Conservation (phyloP, 2,113 vertebrate genomes). For the Dipodomys ordii region DNA sequence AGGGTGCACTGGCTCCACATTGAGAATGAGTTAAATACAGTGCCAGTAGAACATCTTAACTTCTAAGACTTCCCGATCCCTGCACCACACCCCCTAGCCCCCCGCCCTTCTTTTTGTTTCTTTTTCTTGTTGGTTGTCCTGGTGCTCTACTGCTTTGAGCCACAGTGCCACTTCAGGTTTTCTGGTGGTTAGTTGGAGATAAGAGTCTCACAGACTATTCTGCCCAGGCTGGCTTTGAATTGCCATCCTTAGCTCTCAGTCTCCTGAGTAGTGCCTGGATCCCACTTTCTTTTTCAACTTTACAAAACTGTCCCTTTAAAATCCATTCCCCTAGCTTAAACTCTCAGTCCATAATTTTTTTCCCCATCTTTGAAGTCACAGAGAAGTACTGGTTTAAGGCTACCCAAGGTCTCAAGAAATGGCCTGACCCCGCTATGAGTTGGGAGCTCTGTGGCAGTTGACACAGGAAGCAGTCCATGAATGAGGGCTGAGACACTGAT, state of each 20-base stretch:
- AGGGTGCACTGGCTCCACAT: neutral
- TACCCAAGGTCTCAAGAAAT: neutral
- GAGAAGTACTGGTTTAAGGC: neutral
- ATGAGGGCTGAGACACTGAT: neutral
- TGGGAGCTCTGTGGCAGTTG: slow-evolving; percentile 6
- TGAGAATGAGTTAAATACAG: neutral
- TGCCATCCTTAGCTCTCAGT: no score
- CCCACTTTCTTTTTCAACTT: no score
- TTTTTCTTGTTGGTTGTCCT: no score
- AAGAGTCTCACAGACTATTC: no score
- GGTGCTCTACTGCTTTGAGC: no score
- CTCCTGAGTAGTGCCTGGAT: no score
- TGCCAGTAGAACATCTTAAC: neutral
- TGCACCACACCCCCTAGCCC: no score
- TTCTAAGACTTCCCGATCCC: neutral
- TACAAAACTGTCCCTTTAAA: neutral
- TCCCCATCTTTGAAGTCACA: neutral
- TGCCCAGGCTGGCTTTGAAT: no score
- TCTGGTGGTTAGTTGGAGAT: no score
- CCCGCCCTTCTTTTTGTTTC: no score
- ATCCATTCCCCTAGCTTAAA: neutral
- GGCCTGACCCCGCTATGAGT: neutral
- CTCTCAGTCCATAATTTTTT: neutral
- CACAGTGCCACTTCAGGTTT: no score
- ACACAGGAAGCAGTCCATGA: neutral